Base-by-base conservation (phyloP, 2,113 vertebrate species). In the Zingel zingel region DNA sequence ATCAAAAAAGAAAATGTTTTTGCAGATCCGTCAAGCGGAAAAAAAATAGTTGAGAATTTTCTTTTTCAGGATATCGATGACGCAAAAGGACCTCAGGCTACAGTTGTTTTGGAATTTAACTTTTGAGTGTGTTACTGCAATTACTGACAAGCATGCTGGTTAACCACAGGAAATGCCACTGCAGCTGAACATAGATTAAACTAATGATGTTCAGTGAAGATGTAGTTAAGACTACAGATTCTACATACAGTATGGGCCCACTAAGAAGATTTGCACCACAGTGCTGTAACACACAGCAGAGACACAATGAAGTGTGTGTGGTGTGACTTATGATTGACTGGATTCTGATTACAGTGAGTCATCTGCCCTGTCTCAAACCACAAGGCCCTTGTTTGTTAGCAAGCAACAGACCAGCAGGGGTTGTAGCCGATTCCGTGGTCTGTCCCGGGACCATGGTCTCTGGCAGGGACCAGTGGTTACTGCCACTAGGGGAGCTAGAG, bases 291-390 rank as follows among this genome's bases (percentile, higher is more conserved):
- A 51, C 27, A 67, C 12, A 33, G 45, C 18, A 4, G 23, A 50
- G 13, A 33, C 59, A 58, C 43, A 18, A 5, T 21, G 19, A 43
- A 33, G 9, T 16, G 3, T 53, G 4, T 25, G 4, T 25, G 3
- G 12, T 64, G 51, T 59, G 53, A 71, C 23, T 50, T 62, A 11
- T 58, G 18, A 76, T 47, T 27, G 27, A 12, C 10, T 47, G 33
- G 54, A 79, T 78, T 45, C 77, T 68, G 43, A 43, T 84, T 64
- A 19, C 58, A 53, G 51, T 27, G 14, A 67, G 39, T 45, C 54
- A 63, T 3, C 12, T 10, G 9, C 25, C 16, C 33, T 54, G 18
- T 47, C 21, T 61, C 21, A 76, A 68, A 85, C 71, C 70, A 68
- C 7, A 6, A 39, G 36, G 16, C 10, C 9, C 75, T 27, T 43